These are phyloP conservation scores for Andrena flavipes DNA, from an alignment of 2,888 invertebrate genomes.

Conservation along the genomic window DNA sequence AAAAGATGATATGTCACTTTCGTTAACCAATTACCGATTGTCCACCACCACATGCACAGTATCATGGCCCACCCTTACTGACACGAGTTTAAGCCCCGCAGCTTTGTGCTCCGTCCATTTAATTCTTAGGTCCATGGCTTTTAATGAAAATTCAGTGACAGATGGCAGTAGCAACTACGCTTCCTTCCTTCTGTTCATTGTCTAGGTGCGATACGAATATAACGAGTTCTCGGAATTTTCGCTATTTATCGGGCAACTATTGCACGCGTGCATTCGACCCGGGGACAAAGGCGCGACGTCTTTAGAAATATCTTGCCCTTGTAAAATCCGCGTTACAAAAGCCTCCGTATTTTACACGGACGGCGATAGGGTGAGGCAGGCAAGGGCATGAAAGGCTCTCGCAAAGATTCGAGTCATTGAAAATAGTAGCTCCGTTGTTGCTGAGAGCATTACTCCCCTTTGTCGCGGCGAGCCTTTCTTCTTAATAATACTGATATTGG, in stretches of 20 bases:
- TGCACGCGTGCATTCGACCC: neutral
- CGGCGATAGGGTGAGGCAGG: slow-evolving; percentile 34
- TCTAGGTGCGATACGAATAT: neutral
- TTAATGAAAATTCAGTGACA: neutral
- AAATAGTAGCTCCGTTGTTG: slow-evolving; percentile 36
- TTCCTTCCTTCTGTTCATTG: neutral
- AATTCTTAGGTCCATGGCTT: neutral
- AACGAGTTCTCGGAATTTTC: slow-evolving; percentile 23
- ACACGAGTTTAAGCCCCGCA: too few relatives aligned
- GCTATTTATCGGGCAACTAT: slow-evolving; percentile 34
- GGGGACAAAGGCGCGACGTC: slow-evolving; percentile 38
- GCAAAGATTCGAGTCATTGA: slow-evolving; percentile 44
- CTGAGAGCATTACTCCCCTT: slow-evolving; percentile 31
- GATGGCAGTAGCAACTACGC: slow-evolving; percentile 26
- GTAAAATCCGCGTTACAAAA: slow-evolving; percentile 48
- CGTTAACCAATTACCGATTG: too few relatives aligned
- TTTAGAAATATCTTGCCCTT: slow-evolving; percentile 55
- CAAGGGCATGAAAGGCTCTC: slow-evolving; percentile 47
- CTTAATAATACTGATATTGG: slow-evolving; percentile 26
- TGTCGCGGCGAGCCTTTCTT: slow-evolving; percentile 35
- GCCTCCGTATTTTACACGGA: slow-evolving; percentile 46
- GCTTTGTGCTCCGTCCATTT: too few relatives aligned
- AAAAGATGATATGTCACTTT: too few relatives aligned
- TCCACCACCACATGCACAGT: too few relatives aligned
- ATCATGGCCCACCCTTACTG: too few relatives aligned